Base-by-base conservation (phyloP, 2,888 invertebrate genomes). In the Agriopis leucophaearia region DNA sequence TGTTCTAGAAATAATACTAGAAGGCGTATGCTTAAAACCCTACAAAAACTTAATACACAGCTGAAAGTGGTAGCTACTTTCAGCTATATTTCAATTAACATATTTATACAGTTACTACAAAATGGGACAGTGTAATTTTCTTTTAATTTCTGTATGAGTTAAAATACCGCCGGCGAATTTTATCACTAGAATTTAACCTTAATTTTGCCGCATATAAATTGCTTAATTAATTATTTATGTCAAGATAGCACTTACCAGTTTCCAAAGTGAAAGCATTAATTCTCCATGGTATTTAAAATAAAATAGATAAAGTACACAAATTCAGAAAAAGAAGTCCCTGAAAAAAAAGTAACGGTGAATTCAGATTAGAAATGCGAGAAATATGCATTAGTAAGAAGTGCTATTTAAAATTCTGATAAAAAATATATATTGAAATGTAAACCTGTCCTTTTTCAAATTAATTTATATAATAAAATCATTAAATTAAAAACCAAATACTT, bases 191-290 rank as follows among this genome's bases (percentile, higher is more conserved):
- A 38, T 56, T 60, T 66, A 66, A 72, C 75, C 74, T 75, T 71
- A 74, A 67, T 74, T 70, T 44, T 2, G 48, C 44, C 0, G 74
- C 59, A 74, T 75, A 67, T 51, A 71, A 74, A 75, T 72, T 72
- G 48, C 64, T 64, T 62, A 57, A 54, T 72, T 68, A 66, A 59
- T 55, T 69, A 66, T 69, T 69, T 55, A 67, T 67, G 57, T 61
- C 66, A 56, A 72, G 62, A 78, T 72, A 71, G 66, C 51, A 82
- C 84, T 84, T 78, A 84, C 84, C 83, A 69, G 70, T 48, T 77
- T 80, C 81, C 73, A 64, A 61, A 52, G n/a, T 60, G 75, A 48
- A 72, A 67, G 81, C 80, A 75, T 84, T 81, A 81, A 84, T 84
- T 85, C 86, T 86, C 85, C 81, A 83, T 80, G 71, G 59, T 61